Base-by-base conservation (phyloP, 2,888 invertebrate species). In the Piscicola geometra region DNA sequence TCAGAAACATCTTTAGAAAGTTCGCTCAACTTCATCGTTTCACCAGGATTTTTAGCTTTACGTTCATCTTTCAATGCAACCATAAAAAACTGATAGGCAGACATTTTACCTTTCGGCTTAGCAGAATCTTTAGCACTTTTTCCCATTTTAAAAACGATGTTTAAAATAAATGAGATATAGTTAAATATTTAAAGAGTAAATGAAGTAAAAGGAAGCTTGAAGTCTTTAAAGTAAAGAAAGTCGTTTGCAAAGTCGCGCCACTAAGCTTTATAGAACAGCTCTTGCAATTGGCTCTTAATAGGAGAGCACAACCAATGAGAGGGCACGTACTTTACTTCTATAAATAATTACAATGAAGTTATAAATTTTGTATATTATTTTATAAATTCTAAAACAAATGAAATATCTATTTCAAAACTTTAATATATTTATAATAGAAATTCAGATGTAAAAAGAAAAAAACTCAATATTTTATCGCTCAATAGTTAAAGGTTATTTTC, bases 81-180 rank as follows among this genome's bases (percentile, higher is more conserved):
- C 73, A 73, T 73, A 35, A 73, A 73, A 36, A 73, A 73, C 25
- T 52, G 33, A 73, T 73, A 73, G 12, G 73, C 73, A 33, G 60
- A 60, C 56, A 64, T 60, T 41, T 73, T 73, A 3, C 64, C 64
- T 28, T 73, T 73, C 18, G 73, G 73, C 52, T 73, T 73, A 3
- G 52, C 73, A 1, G 73, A 18, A 32, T 73, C 60, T 73, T 73
- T 73, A 28, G 52, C 52, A 36, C 56, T 64, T 64, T 56, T 73
- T 25, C 60, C 73, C 73, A 73, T 73, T 60, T 67, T 67, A 67
- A 67, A 32, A 64, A 64, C 9, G 15, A 64, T 9, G n/a, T n/a
- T 12, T 12, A 28, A n/a, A 64, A 64, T 21, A 64, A 64, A 18
- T n/a, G n/a, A 64, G 35, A 5, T 25, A 9, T 21, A n/a, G 33